Conservation (phyloP, 2,888 invertebrate species). For the Achlya flavicornis region DNA sequence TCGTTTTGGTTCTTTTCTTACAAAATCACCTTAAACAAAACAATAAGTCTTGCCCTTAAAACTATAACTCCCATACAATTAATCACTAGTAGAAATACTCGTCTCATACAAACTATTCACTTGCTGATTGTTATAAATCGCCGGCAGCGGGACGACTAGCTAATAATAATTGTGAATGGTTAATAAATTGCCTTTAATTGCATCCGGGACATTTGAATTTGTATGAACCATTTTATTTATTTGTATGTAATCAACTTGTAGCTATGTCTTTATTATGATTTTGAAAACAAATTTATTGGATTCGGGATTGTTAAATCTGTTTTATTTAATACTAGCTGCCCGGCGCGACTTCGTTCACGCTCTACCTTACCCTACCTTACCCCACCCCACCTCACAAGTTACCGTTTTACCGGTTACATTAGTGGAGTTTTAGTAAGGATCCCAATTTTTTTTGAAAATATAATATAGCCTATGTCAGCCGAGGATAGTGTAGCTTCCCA, state of each 20-base stretch:
- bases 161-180: slow-evolving; percentile 32
- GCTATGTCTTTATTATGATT: background rate
- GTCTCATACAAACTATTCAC: slow-evolving; percentile 25
- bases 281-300: background rate
- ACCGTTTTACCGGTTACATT: too few relatives aligned
- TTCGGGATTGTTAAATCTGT: background rate
- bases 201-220: slow-evolving; percentile 33
- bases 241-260: slow-evolving; percentile 9
- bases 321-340: too few relatives aligned
- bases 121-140: slow-evolving; percentile 38
- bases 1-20: too few relatives aligned
- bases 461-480: too few relatives aligned
- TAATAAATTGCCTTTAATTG: slow-evolving; percentile 38
- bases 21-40: too few relatives aligned
- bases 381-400: too few relatives aligned
- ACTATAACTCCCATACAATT: background rate
- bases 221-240: slow-evolving; percentile 12
- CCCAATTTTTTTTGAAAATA: too few relatives aligned
- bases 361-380: too few relatives aligned
- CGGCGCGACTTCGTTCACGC: too few relatives aligned
- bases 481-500: too few relatives aligned
- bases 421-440: too few relatives aligned
- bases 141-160: slow-evolving; percentile 20
- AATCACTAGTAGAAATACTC: slow-evolving; percentile 21
- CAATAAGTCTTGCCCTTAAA: slow-evolving; percentile 5